Evolutionary conservation across 2,113 vertebrate species (phyloP).

Genomic region (Aspidoscelis tigris): DNA sequence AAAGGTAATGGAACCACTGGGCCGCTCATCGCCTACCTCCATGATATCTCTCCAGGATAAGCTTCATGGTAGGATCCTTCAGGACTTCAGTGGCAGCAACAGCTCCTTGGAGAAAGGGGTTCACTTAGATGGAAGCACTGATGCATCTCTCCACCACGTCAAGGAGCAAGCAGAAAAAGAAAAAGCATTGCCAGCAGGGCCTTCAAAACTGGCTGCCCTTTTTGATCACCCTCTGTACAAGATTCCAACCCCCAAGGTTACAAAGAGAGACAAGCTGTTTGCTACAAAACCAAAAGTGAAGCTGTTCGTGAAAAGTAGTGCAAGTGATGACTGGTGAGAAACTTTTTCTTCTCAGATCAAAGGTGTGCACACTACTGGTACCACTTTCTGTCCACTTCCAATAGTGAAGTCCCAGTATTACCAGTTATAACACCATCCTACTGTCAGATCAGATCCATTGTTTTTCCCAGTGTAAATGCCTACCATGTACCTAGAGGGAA

Average conservation of each 20-base stretch:
- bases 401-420: too few species aligned
- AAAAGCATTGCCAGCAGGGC: fast-evolving
- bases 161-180: fast-evolving
- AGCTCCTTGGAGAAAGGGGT: conserved; percentile 58
- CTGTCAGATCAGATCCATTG: too few species aligned
- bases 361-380: too few species aligned
- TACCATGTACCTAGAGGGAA: too few species aligned
- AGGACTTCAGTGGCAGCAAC: conserved; percentile 66
- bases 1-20: neutral
- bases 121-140: neutral
- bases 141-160: fast-evolving
- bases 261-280: conserved; percentile 81
- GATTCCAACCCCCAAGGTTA: conserved; percentile 54
- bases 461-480: too few species aligned
- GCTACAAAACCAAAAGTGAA: conserved; percentile 71
- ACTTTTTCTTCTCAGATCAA: conserved; percentile 17
- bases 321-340: conserved; percentile 77
- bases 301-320: conserved; percentile 67
- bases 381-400: too few species aligned
- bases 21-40: fast-evolving
- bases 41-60: neutral
- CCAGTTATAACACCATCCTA: too few species aligned
- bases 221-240: conserved; percentile 83
- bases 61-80: conserved; percentile 55
- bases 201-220: conserved; percentile 75